Percentiles rank a stretch among this genome's conserved stretches.
Conservation (phyloP, 2,888 invertebrate genomes). For the Dermolepida albohirtum region DNA sequence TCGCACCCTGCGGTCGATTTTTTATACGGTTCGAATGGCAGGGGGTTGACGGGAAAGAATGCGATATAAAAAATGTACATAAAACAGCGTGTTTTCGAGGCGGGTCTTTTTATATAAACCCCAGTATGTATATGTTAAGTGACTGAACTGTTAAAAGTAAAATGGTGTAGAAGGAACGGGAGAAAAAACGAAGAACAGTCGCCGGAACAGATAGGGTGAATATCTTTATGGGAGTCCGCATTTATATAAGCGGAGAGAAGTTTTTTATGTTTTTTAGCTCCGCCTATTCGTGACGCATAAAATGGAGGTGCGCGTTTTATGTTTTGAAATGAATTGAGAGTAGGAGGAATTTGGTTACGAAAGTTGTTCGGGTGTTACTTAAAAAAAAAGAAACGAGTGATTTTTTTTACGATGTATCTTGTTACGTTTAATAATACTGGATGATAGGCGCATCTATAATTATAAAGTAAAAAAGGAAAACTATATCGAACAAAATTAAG, state of each 20-base stretch:
- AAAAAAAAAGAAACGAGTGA: too few species aligned
- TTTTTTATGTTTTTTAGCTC: slow-evolving; percentile 52
- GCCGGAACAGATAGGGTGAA: slow-evolving; percentile 20
- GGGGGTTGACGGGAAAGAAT: slow-evolving; percentile 20
- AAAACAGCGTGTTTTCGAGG: slow-evolving; percentile 11
- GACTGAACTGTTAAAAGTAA: slow-evolving; percentile 26
- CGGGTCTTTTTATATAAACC: slow-evolving; percentile 33
- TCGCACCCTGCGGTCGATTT: slow-evolving; percentile 37
- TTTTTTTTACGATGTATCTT: too few species aligned
- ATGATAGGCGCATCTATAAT: too few species aligned
- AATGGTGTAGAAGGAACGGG: slow-evolving; percentile 16
- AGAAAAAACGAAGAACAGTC: slow-evolving; percentile 38
- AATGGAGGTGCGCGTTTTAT: slow-evolving; percentile 45
- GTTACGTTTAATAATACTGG: too few species aligned
- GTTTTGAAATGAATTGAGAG: neutral
- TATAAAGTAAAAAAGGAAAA: too few species aligned
- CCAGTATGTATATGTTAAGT: slow-evolving; percentile 8
- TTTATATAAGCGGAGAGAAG: slow-evolving; percentile 36
- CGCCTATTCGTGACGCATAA: slow-evolving; percentile 47
- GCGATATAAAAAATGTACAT: neutral
- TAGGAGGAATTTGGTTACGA: too few species aligned
- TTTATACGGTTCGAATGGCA: slow-evolving; percentile 40
- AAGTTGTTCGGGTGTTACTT: too few species aligned
- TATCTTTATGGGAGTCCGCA: slow-evolving; percentile 1
- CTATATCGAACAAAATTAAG: too few species aligned